Percentiles rank a stretch among this genome's conserved stretches.
Evolutionary conservation across 2,797 vertebrate genomes (phyloP).

Genomic region (Meda fulgida): DNA sequence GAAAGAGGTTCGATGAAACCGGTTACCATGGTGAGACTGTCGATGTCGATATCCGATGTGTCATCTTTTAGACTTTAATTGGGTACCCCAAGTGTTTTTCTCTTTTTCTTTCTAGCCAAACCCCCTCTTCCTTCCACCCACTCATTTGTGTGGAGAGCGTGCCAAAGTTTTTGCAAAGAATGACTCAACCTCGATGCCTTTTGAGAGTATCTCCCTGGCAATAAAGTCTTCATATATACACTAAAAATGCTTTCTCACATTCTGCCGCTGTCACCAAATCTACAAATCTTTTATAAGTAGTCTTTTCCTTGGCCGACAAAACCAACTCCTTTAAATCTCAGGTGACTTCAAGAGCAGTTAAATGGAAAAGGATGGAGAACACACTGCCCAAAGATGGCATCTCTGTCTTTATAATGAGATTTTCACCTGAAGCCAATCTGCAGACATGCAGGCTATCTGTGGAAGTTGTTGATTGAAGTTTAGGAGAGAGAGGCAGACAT

Average conservation of each 20-base stretch:
- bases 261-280: constrained; percentile 35
- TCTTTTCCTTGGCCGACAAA: constrained; percentile 9
- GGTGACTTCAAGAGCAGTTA: constrained; percentile 15
- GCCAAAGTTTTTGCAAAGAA: constrained; percentile 23
- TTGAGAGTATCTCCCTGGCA: constrained; percentile 19
- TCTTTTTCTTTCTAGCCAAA: constrained; percentile 24
- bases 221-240: constrained; percentile 18
- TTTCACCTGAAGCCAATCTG: constrained; percentile 35
- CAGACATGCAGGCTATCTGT: constrained; percentile 17
- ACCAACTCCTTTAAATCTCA: constrained; percentile 3
- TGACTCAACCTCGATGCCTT: constrained; percentile 37
- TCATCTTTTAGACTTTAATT: constrained; percentile 49
- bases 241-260: constrained; percentile 29
- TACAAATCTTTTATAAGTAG: constrained; percentile 35
- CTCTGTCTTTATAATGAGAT: constrained; percentile 44
- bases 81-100: constrained; percentile 44
- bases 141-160: constrained; percentile 12
- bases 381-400: constrained; percentile 29
- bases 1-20: constrained; percentile 15
- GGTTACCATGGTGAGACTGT: constrained; percentile 50
- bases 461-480: neutral
- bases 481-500: constrained; percentile 13
- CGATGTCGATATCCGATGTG: constrained; percentile 17
- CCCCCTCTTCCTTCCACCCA: neutral
- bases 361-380: constrained; percentile 10